Base-by-base conservation (phyloP, 2,797 vertebrate species). In the Danio choprae region DNA sequence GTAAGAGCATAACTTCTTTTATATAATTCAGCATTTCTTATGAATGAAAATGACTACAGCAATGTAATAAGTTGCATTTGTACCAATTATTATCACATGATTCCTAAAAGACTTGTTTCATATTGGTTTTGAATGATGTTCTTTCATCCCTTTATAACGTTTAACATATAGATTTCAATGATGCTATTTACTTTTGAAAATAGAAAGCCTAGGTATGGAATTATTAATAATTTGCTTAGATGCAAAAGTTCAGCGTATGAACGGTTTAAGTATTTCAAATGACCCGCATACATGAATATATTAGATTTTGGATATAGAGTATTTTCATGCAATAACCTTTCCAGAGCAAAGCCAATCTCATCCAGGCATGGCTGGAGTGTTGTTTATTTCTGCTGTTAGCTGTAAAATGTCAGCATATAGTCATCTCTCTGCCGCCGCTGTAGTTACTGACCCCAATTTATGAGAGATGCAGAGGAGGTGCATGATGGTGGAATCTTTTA, bases 361-460 rank as follows among this genome's bases (percentile, higher is more conserved):
- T 92, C 78, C 76, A 83, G 86, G 84, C 86, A 79, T 40, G 55
- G 58, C 83, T 64, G 81, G 29, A 87, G 84, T 89, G 85, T 88
- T 77, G 76, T 85, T 84, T 78, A 86, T 86, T 87, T 86, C 48
- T 85, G 83, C 86, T 88, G 88, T 86, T 87, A 87, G 87, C 86
- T 86, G 55, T 69, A 89, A 90, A 91, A 89, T 90, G 90, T 91
- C 89, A 91, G 90, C 89, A 87, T n/a, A 87, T 85, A 89, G 86
- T 83, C 86, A 83, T 89, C 87, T 87, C 85, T 87, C 84, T 86
- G 84, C 87, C 83, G 87, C 87, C 89, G 89, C 90, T 89, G 89
- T 90, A 88, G 89, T 88, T 89, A 91, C 88, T 92, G 90, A 92
- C 91, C 91, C 87, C 92, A 93, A 92, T 93, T 91, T 92, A 90